These are phyloP conservation scores for Enteromius viviparus DNA, from an alignment of 2,797 vertebrate species.

Conservation along the genomic window DNA sequence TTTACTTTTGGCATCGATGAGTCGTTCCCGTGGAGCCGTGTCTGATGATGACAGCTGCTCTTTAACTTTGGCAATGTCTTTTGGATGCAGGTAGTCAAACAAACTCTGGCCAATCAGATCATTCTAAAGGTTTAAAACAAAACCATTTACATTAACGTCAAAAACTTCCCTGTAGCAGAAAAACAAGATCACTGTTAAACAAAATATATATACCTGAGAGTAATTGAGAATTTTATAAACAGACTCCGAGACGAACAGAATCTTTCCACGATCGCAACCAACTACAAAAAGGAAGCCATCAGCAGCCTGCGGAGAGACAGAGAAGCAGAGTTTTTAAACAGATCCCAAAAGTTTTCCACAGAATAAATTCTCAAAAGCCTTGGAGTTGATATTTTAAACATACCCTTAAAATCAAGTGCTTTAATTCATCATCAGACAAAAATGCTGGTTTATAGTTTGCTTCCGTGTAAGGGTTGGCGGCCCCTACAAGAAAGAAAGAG, in stretches of 20 bases:
- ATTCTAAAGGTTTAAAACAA: slow-evolving; percentile 76
- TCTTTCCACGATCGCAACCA: slow-evolving; percentile 98
- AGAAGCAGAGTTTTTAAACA: slow-evolving; percentile 3
- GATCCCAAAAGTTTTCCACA: neutral
- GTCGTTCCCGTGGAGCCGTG: slow-evolving; percentile 91
- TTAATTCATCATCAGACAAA: slow-evolving; percentile 96
- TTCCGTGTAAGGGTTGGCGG: slow-evolving; percentile 96
- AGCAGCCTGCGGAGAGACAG: slow-evolving; percentile 82
- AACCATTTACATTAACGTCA: neutral
- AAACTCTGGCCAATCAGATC: slow-evolving; percentile 98
- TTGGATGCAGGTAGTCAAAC: slow-evolving; percentile 98
- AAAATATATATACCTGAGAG: slow-evolving; percentile 86
- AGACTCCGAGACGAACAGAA: slow-evolving; percentile 97
- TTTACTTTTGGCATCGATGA: slow-evolving; percentile 97
- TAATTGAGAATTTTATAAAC: slow-evolving; percentile 99
- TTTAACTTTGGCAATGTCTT: slow-evolving; percentile 99
- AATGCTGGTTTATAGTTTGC: slow-evolving; percentile 99
- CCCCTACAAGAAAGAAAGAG: slow-evolving; percentile 75
- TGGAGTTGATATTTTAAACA: slow-evolving; percentile 55
- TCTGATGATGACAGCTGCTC: slow-evolving; percentile 98
- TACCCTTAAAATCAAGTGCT: slow-evolving; percentile 97
- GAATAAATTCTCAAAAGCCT: neutral
- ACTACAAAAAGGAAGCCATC: slow-evolving; percentile 99
- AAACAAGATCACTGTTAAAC: neutral
- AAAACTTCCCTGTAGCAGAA: neutral